A percentile compares a stretch with the other conserved stretches of the same genome.
These are phyloP conservation scores for Brenthis daphne DNA, from an alignment of 2,888 invertebrate species.

Conservation along the genomic window DNA sequence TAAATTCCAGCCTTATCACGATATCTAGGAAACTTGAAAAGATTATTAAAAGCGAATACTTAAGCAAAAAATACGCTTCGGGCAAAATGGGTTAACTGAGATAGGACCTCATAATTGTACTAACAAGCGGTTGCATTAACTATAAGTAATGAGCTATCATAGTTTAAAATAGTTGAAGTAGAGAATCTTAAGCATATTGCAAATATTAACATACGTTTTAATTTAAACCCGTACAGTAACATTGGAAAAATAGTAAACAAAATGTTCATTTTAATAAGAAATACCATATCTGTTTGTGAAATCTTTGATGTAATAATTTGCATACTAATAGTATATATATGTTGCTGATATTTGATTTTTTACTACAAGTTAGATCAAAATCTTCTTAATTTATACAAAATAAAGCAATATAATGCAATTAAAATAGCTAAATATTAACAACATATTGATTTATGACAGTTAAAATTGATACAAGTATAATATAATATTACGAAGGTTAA, in stretches of 20 bases:
- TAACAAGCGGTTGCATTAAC: constrained; percentile 52
- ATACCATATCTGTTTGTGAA: not conserved
- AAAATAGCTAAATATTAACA: constrained; percentile 3
- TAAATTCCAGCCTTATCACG: not conserved
- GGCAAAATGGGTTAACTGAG: constrained; percentile 42
- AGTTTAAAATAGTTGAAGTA: constrained; percentile 25
- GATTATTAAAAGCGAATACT: constrained; percentile 40
- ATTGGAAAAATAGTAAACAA: not conserved
- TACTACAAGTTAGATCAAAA: too few relatives aligned
- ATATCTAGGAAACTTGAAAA: constrained; percentile 43
- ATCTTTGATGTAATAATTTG: constrained; percentile 11
- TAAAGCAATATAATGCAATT: constrained; percentile 9
- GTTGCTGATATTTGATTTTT: not conserved
- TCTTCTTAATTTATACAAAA: constrained; percentile 9
- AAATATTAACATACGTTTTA: not conserved
- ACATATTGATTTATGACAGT: constrained; percentile 4
- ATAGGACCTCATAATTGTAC: constrained; percentile 42
- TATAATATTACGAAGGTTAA: too few relatives aligned
- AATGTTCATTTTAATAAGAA: constrained; percentile 3
- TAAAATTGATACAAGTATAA: not conserved
- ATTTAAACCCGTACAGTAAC: too few relatives aligned
- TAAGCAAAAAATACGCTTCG: constrained; percentile 47
- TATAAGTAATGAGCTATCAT: constrained; percentile 51
- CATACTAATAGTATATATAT: constrained; percentile 1
- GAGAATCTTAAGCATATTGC: not conserved